Evolutionary conservation across 2,113 vertebrate genomes (phyloP).

Genomic region (Eudyptes chrysolophus): DNA sequence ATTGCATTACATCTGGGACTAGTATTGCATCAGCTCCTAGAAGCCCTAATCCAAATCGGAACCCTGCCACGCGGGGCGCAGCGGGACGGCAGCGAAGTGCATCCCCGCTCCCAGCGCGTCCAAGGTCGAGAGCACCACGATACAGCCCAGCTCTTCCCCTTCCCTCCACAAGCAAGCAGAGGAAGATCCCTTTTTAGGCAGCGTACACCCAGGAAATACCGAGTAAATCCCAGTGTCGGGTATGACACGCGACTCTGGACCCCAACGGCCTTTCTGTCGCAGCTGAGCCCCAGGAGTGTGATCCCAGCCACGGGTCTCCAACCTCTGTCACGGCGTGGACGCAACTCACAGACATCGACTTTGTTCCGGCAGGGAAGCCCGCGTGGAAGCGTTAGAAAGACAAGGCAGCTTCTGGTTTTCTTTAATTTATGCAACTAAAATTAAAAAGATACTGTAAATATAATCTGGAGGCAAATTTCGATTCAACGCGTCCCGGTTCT

Average conservation of each 20-base stretch:
- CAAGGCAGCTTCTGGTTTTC: neutral
- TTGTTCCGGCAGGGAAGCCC: rapidly evolving
- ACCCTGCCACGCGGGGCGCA: rapidly evolving
- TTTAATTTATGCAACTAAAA: neutral
- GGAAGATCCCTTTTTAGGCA: neutral
- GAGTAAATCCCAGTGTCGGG: rapidly evolving
- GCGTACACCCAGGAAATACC: rapidly evolving
- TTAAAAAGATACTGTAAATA: neutral
- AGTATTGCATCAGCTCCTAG: conserved; percentile 28
- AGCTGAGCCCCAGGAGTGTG: neutral
- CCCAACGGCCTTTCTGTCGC: rapidly evolving
- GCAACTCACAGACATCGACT: rapidly evolving
- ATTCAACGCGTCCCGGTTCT: rapidly evolving
- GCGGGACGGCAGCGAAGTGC: neutral
- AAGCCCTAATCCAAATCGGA: neutral
- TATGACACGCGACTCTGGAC: rapidly evolving
- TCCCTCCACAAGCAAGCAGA: neutral
- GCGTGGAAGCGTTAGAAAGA: rapidly evolving
- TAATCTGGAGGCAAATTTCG: neutral
- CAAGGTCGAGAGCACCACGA: neutral
- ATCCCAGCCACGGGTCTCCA: neutral
- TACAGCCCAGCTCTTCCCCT: neutral
- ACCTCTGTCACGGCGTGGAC: neutral
- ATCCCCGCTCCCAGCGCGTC: rapidly evolving
- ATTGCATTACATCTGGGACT: neutral